phyloP scores from a whole-genome alignment of 2,888 invertebrate species.

The Autographa gamma region DNA sequence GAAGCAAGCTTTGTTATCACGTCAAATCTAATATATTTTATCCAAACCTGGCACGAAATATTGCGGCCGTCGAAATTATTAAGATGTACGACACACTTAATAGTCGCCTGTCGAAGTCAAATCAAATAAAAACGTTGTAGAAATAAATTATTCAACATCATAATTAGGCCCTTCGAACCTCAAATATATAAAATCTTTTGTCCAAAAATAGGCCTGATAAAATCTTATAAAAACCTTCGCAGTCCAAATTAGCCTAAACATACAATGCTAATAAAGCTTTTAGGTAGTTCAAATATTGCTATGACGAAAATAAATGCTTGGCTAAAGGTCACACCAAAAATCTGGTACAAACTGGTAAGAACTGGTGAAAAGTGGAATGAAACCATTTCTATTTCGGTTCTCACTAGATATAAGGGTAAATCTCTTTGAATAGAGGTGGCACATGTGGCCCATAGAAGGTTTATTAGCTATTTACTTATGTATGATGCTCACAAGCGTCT shows the following conservation, averaged over 20 bases:
- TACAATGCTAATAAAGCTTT: constrained; percentile 9
- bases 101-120: background rate
- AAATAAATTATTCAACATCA: constrained; percentile 9
- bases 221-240: constrained; percentile 1
- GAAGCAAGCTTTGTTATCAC: too few relatives aligned
- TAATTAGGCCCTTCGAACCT: background rate
- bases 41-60: background rate
- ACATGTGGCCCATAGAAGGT: constrained; percentile 43
- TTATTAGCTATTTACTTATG: constrained; percentile 55
- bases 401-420: constrained; percentile 40
- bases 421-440: constrained; percentile 40
- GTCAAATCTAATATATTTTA: background rate
- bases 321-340: background rate
- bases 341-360: background rate
- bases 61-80: background rate
- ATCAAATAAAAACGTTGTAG: background rate
- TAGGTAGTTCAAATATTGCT: constrained; percentile 3
- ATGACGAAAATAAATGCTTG: background rate
- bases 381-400: constrained; percentile 33
- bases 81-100: background rate
- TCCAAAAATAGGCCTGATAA: background rate
- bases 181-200: constrained; percentile 2
- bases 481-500: constrained; percentile 44
- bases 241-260: constrained; percentile 1
- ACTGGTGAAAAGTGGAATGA: too few relatives aligned